Evolutionary conservation across 2,113 vertebrate species (phyloP), one percentile per base, ranked within the genome.

Genomic region (Talpa occidentalis): DNA sequence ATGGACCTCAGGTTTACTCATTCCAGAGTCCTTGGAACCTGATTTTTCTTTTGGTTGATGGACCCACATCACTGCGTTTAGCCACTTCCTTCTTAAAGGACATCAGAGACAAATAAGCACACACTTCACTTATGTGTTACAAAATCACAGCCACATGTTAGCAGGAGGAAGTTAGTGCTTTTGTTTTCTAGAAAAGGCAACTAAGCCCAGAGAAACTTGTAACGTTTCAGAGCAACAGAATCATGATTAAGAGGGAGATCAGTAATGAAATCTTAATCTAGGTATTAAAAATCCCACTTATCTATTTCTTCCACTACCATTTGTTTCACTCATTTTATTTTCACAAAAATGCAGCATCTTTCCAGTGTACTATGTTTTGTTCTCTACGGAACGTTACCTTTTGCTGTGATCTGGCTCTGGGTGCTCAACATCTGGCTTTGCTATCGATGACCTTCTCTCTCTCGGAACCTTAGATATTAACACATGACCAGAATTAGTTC

Each of bases 361-460:
- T 40, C 21, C 10, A 17, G 1, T 6, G 4, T 1, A 26, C 37
- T 21, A 0, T 4, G 21, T 10, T 1, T 4, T 1, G 12, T 6
- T 24, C 9, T 0, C 0, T 3, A 2, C 6, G 6, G 28, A 4
- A 15, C 17, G 1, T 89, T 98, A 99, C 99, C 99, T 99, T 99
- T 99, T 99, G 98, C 99, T 99, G 97, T 99, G 99, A 97, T 99
- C 99, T 94, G 99, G 98, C 96, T 99, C 99, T 86, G 99, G 98
- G 97, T 99, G 99, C 93, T 99, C 98, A 26, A 98, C 97, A 69
- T 99, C 99, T n/a, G 99, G 97, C 97, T 99, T 99, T 93, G 97
- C 98, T 87, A 99, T 98, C 2, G 99, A 98, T 96, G 99, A 98
- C 97, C 99, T 98, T 96, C 99, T 99, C 52, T 99, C 99, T 94